Percentiles rank a stretch among this genome's conserved stretches.
These are phyloP conservation scores for Darevskia mixta DNA, from an alignment of 2,797 vertebrate genomes.

Conservation along the genomic window DNA sequence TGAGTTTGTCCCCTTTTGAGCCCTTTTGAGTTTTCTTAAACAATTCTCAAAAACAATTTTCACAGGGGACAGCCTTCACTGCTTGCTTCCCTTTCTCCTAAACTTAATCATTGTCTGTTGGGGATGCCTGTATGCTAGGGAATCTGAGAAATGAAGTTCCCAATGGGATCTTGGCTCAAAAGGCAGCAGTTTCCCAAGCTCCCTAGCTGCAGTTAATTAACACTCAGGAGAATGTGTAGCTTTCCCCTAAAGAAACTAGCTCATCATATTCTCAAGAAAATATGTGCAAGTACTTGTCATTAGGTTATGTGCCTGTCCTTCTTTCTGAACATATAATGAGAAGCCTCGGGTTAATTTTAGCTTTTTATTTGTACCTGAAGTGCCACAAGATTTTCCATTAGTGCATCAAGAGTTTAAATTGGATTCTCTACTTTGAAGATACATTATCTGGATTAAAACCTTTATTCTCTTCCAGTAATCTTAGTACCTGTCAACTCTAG, in stretches of 20 bases:
- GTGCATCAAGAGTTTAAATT: slow-evolving; percentile 6
- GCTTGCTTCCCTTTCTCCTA: not conserved
- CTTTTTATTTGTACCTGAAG: slow-evolving; percentile 29
- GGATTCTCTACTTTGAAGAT: slow-evolving; percentile 20
- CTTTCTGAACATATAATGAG: slow-evolving; percentile 24
- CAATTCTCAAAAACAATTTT: not conserved
- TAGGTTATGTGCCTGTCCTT: not conserved
- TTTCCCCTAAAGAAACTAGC: not conserved
- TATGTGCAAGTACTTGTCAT: slow-evolving; percentile 16
- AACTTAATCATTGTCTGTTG: not conserved
- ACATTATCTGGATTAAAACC: slow-evolving; percentile 32
- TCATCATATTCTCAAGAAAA: not conserved
- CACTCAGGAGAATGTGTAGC: slow-evolving; percentile 3
- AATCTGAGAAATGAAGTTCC: not conserved
- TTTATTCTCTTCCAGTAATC: slow-evolving; percentile 24
- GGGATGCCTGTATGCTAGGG: not conserved
- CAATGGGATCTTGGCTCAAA: not conserved
- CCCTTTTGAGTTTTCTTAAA: not conserved
- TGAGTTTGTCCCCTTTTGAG: no score
- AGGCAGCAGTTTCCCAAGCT: not conserved
- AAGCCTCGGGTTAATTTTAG: slow-evolving; percentile 19
- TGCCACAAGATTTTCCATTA: slow-evolving; percentile 18
- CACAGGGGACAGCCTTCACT: not conserved
- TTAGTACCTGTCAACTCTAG: slow-evolving; percentile 11
- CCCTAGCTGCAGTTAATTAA: slow-evolving; percentile 1